These are phyloP conservation scores for Gymnarchus niloticus DNA, from an alignment of 2,113 vertebrate genomes.

Conservation along the genomic window DNA sequence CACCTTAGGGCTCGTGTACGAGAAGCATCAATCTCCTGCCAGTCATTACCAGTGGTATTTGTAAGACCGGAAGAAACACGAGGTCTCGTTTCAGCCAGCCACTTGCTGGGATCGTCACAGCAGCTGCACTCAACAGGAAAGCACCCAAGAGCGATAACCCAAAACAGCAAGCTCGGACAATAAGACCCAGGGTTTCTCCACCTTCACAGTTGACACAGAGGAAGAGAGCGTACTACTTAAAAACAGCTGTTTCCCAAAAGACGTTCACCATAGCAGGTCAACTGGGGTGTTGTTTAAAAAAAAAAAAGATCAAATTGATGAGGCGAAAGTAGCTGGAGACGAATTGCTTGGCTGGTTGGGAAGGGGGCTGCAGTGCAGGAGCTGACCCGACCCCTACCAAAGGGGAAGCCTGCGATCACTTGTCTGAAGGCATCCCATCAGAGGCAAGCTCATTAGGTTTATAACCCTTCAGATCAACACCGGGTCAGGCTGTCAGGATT, in stretches of 20 bases:
- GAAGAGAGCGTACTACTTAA: background rate
- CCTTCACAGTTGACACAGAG: background rate
- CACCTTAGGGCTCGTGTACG: background rate
- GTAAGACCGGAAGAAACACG: too few relatives aligned
- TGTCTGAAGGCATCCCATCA: conserved; percentile 66
- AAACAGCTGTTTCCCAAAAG: background rate
- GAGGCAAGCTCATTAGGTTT: conserved; percentile 67
- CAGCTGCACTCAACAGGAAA: background rate
- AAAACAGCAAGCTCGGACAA: background rate
- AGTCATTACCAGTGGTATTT: background rate
- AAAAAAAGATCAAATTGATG: background rate
- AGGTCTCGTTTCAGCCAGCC: background rate
- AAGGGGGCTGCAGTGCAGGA: conserved; percentile 9
- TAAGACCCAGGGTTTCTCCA: background rate
- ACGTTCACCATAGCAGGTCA: background rate
- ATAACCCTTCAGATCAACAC: conserved; percentile 64
- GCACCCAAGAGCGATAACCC: background rate
- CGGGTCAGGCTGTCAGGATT: conserved; percentile 60
- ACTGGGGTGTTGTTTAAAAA: background rate
- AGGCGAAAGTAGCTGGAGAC: background rate
- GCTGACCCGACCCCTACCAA: conserved; percentile 51
- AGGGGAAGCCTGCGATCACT: conserved; percentile 53
- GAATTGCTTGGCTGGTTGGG: background rate
- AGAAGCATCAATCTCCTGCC: background rate
- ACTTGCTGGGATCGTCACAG: background rate